Evolutionary conservation across 2,797 vertebrate genomes (phyloP).

Genomic region (Coregonus sp.): DNA sequence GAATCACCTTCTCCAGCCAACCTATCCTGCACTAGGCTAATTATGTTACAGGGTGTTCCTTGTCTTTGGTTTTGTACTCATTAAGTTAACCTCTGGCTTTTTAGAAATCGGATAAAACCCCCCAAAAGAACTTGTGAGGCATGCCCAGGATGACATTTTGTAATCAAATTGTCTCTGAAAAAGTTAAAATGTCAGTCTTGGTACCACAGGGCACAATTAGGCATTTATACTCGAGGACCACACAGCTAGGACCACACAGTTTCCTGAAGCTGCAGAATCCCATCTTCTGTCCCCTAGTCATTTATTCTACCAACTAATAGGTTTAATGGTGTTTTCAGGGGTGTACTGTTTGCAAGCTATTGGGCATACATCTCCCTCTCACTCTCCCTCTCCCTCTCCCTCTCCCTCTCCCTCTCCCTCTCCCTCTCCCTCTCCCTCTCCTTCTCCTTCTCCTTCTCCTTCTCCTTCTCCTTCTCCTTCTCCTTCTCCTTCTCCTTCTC

Average conservation of each 20-base stretch:
- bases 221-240: constrained; percentile 52
- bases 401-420: background rate
- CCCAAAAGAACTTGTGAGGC: constrained; percentile 29
- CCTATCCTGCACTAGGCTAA: background rate
- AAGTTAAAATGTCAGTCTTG: constrained; percentile 67
- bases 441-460: background rate
- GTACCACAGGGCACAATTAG: constrained; percentile 71
- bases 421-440: background rate
- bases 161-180: constrained; percentile 53
- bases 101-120: constrained; percentile 31
- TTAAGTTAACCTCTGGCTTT: constrained; percentile 34
- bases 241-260: constrained; percentile 11
- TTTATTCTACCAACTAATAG: constrained; percentile 65
- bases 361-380: constrained; percentile 12
- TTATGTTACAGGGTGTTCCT: background rate
- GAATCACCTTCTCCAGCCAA: background rate
- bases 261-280: constrained; percentile 29
- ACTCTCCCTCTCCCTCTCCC: background rate
- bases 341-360: constrained; percentile 40
- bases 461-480: no score
- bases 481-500: constrained; percentile 15
- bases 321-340: constrained; percentile 57
- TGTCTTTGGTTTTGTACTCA: background rate
- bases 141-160: constrained; percentile 65
- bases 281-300: constrained; percentile 45